Percentiles rank a stretch among this genome's conserved stretches.
Evolutionary conservation across 2,888 invertebrate genomes (phyloP).

Genomic region (Oxyteleia sp.): DNA sequence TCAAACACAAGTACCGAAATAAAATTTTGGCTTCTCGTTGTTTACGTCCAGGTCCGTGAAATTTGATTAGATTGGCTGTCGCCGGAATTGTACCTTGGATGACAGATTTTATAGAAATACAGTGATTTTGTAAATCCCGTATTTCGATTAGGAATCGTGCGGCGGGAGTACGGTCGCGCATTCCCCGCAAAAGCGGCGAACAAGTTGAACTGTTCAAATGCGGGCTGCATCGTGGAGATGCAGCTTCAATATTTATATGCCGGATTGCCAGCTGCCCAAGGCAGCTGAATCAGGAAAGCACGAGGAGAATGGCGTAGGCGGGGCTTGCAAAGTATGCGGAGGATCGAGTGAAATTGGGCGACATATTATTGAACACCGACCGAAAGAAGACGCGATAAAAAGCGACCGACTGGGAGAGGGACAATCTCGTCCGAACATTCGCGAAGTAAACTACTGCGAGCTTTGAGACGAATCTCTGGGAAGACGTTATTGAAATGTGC

Average conservation of each 20-base stretch:
- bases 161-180: conserved; percentile 40
- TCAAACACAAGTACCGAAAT: conserved; percentile 8
- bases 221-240: conserved; percentile 79
- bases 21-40: conserved; percentile 17
- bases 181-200: conserved; percentile 48
- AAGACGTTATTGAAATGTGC: conserved; percentile 64
- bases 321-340: conserved; percentile 78
- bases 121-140: conserved; percentile 62
- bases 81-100: conserved; percentile 15
- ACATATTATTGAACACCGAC: conserved; percentile 80
- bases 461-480: conserved; percentile 49
- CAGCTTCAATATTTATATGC: conserved; percentile 81
- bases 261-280: conserved; percentile 79
- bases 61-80: conserved; percentile 33
- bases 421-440: conserved; percentile 68
- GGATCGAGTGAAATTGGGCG: conserved; percentile 82
- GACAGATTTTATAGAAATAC: conserved; percentile 57
- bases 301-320: conserved; percentile 58
- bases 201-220: conserved; percentile 72
- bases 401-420: conserved; percentile 57
- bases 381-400: conserved; percentile 70
- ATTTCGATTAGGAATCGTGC: conserved; percentile 58
- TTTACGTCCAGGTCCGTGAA: conserved; percentile 30
- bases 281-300: conserved; percentile 73
- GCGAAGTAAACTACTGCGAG: conserved; percentile 69